Percentiles rank a stretch among this genome's conserved stretches.
These are phyloP conservation scores for Stegostoma tigrinum DNA, from an alignment of 2,113 vertebrate genomes.

Conservation along the genomic window DNA sequence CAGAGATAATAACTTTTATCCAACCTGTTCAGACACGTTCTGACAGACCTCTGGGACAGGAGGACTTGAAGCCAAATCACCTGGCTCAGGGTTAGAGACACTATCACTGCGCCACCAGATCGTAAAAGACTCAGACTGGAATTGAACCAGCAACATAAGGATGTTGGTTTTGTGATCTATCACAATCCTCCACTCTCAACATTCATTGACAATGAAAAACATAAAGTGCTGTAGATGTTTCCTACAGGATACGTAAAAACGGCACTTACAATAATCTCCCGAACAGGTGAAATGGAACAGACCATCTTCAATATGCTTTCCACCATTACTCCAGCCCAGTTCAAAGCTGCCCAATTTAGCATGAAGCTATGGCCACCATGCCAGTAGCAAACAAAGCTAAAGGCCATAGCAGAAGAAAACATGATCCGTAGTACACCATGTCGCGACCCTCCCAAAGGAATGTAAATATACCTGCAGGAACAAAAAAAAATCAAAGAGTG, in stretches of 20 bases:
- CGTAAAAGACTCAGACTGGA: too few relatives aligned
- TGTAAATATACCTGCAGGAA: conserved; percentile 79
- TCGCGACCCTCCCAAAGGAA: conserved; percentile 82
- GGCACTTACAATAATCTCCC: conserved; percentile 65
- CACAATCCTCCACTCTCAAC: background rate
- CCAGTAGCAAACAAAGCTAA: conserved; percentile 89
- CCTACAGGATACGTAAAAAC: background rate
- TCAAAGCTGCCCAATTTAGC: conserved; percentile 81
- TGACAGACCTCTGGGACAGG: too few relatives aligned
- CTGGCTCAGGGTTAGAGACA: too few relatives aligned
- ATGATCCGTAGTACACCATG: conserved; percentile 60
- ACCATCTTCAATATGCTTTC: conserved; percentile 67
- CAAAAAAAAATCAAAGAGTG: conserved; percentile 32
- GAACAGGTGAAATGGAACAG: conserved; percentile 55
- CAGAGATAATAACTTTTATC: background rate
- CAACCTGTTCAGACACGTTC: too few relatives aligned
- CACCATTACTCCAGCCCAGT: conserved; percentile 77
- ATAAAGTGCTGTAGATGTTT: background rate
- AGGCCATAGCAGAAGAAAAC: conserved; percentile 74
- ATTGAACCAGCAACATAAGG: too few relatives aligned
- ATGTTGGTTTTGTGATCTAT: too few relatives aligned
- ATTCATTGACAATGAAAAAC: background rate
- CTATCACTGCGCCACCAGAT: too few relatives aligned
- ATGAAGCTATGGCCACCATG: conserved; percentile 84
- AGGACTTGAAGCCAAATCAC: too few relatives aligned